phyloP scores from a whole-genome alignment of 2,113 vertebrate genomes.

The Gambusia holbrooki region DNA sequence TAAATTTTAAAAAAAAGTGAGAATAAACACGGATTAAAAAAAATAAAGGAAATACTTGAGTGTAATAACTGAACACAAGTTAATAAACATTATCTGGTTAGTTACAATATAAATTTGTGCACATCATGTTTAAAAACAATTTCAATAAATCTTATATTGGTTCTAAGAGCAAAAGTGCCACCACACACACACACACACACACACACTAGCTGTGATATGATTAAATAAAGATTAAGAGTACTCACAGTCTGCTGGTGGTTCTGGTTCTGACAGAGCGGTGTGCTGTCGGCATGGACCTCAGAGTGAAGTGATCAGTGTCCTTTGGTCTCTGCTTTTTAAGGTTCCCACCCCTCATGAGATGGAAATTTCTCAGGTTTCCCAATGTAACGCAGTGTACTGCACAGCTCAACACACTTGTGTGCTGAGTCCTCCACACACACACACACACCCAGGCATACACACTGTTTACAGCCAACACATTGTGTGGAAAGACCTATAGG shows the following conservation, averaged over 20 bases:
- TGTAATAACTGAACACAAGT: not conserved
- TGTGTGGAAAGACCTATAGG: not conserved
- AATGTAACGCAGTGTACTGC: constrained; percentile 59
- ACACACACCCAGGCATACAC: not conserved
- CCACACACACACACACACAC: not conserved
- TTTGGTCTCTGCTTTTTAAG: constrained; percentile 38
- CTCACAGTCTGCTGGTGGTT: constrained; percentile 41
- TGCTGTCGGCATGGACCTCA: not conserved
- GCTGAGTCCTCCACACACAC: constrained; percentile 20
- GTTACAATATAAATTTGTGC: not conserved
- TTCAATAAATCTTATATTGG: not conserved
- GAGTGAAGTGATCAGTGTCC: constrained; percentile 13
- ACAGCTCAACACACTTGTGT: constrained; percentile 43
- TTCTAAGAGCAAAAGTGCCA: not conserved
- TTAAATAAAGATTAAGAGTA: constrained; percentile 7
- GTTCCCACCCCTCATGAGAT: constrained; percentile 51
- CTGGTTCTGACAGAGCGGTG: constrained; percentile 4
- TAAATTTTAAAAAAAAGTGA: not conserved
- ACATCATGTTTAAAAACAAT: not conserved
- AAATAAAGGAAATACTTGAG: not conserved
- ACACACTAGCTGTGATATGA: not conserved
- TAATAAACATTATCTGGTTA: not conserved
- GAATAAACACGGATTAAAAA: not conserved
- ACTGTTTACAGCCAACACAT: not conserved
- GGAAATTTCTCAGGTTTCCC: constrained; percentile 79